Conservation (phyloP, 1,140 invertebrate species). For the Anastrepha obliqua region DNA sequence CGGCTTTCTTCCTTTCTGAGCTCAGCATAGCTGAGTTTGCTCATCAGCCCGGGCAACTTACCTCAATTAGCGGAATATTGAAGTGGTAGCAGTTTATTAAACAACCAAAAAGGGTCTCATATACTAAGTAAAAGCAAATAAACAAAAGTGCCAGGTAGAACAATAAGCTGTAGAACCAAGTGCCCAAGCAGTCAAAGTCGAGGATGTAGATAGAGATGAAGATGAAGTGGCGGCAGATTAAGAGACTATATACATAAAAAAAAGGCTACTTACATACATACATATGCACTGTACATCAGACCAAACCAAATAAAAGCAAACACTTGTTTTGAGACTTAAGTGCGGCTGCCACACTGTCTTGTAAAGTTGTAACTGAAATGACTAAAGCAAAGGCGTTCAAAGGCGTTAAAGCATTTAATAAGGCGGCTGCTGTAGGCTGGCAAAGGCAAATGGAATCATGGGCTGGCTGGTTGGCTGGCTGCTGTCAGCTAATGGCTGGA, state of each 20-base stretch:
- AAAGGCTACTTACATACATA: not conserved
- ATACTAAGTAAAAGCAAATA: not conserved
- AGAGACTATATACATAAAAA: too few species aligned
- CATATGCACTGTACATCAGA: not conserved
- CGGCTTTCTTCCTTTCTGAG: too few species aligned
- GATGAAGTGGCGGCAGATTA: too few species aligned
- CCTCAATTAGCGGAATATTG: not conserved
- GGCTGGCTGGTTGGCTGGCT: not conserved
- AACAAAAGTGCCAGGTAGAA: not conserved
- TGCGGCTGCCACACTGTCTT: too few species aligned
- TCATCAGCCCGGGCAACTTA: not conserved
- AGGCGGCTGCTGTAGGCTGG: not conserved
- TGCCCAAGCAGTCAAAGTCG: not conserved
- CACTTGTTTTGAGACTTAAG: not conserved
- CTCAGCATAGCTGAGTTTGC: not conserved
- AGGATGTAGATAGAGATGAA: not conserved
- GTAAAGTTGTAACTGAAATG: too few species aligned
- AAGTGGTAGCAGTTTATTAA: not conserved
- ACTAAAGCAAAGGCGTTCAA: not conserved
- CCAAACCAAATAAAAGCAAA: not conserved
- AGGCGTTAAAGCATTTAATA: constrained; percentile 10
- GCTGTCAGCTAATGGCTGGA: constrained; percentile 23
- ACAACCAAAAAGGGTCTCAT: not conserved
- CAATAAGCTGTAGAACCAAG: not conserved
- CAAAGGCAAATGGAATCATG: not conserved